Percentiles rank a stretch among this genome's conserved stretches.
Conservation (phyloP, 2,797 vertebrate species). For the Danio albolineatus region DNA sequence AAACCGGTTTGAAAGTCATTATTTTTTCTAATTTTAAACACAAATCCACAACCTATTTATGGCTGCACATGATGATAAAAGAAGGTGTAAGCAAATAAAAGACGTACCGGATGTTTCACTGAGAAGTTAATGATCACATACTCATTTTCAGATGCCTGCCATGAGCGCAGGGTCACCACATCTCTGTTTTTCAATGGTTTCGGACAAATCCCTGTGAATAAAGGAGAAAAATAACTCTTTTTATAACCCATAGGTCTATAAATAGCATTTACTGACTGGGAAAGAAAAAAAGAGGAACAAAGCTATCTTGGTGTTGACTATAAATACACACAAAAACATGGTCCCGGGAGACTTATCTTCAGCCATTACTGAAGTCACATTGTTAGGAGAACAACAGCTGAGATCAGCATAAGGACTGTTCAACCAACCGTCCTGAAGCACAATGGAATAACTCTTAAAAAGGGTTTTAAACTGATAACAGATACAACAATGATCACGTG, state of each 20-base stretch:
- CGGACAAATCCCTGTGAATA: slow-evolving; percentile 76
- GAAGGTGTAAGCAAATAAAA: background rate
- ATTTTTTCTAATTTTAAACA: no score
- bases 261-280: background rate
- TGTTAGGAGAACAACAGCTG: background rate
- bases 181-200: slow-evolving; percentile 80
- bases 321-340: slow-evolving; percentile 57
- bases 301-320: slow-evolving; percentile 61
- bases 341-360: background rate
- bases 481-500: background rate
- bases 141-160: slow-evolving; percentile 75
- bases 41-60: no score
- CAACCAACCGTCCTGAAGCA: background rate
- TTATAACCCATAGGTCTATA: background rate
- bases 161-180: slow-evolving; percentile 81
- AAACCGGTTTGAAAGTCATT: no score
- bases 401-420: background rate
- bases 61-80: no score
- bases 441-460: background rate
- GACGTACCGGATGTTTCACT: slow-evolving; percentile 78
- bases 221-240: background rate
- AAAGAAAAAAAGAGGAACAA: slow-evolving; percentile 29
- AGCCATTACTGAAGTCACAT: background rate
- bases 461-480: background rate
- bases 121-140: slow-evolving; percentile 80